Evolutionary conservation across 2,888 invertebrate species (phyloP).

Genomic region (Cerceris ruficornis): DNA sequence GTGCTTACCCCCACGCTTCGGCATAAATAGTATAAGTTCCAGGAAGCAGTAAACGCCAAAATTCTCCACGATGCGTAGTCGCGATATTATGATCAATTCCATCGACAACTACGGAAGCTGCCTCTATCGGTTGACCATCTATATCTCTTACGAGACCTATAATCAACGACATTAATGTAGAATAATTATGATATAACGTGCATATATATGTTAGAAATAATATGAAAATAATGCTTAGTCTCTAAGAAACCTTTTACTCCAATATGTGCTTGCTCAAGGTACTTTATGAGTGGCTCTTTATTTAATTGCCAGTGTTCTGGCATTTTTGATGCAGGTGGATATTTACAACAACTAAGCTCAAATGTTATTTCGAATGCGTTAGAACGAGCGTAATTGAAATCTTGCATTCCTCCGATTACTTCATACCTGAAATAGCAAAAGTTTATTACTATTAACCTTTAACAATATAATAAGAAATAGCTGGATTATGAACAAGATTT

Average conservation of each 20-base stretch:
- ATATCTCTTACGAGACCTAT: conserved; percentile 86
- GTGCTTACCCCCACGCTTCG: conserved; percentile 87
- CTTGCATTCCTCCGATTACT: conserved; percentile 95
- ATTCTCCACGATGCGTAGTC: conserved; percentile 93
- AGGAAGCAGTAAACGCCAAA: conserved; percentile 95
- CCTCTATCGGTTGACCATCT: conserved; percentile 86
- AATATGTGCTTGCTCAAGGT: conserved; percentile 91
- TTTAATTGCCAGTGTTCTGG: conserved; percentile 93
- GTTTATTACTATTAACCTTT: too few relatives aligned
- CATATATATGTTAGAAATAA: not conserved
- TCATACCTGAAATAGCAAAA: conserved; percentile 75
- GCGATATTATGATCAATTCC: conserved; percentile 91
- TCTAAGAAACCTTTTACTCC: conserved; percentile 84
- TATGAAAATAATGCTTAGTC: conserved; percentile 1
- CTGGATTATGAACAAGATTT: conserved; percentile 3
- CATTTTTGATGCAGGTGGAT: conserved; percentile 88
- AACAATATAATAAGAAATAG: too few relatives aligned
- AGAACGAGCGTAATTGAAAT: conserved; percentile 97
- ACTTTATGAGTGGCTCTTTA: conserved; percentile 91
- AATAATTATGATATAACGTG: conserved; percentile 28
- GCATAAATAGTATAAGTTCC: conserved; percentile 92
- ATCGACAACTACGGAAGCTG: conserved; percentile 89
- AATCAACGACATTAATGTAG: conserved; percentile 62
- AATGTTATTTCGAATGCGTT: conserved; percentile 99
- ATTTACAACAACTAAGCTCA: conserved; percentile 98